phyloP scores from a whole-genome alignment of 2,113 vertebrate species.

The Campylomormyrus numenius region DNA sequence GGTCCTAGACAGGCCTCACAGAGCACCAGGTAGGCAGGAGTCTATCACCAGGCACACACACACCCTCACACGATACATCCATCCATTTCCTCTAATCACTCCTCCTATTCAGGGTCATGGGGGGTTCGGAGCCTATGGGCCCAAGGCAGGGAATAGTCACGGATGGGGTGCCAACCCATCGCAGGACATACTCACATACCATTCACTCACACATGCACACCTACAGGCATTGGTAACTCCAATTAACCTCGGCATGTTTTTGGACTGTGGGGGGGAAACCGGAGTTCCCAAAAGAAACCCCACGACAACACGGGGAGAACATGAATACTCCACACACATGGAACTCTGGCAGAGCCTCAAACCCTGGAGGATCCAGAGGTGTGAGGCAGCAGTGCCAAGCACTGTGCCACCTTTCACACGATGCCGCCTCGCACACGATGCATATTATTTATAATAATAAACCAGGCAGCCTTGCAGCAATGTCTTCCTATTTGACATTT shows the following conservation, averaged over 20 bases:
- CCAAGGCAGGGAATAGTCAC: not conserved
- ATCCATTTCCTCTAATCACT: not conserved
- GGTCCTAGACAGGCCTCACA: not conserved
- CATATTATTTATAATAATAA: conserved; percentile 35
- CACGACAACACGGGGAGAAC: not conserved
- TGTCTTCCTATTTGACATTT: conserved; percentile 43
- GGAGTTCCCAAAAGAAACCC: not conserved
- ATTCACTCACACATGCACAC: not conserved
- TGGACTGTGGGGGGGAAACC: not conserved
- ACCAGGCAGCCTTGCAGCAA: conserved; percentile 4
- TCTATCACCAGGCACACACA: not conserved
- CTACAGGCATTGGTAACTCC: not conserved
- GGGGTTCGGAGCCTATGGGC: not conserved
- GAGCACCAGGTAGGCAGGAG: not conserved
- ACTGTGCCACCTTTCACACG: not conserved
- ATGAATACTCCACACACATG: not conserved
- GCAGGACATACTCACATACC: no score
- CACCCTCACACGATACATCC: not conserved
- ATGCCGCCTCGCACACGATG: not conserved
- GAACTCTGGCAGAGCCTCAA: not conserved
- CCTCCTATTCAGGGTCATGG: not conserved
- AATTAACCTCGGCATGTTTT: not conserved
- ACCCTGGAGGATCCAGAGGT: not conserved
- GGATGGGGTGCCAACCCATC: not conserved
- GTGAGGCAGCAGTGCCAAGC: not conserved